A percentile compares a stretch with the other conserved stretches of the same genome.
Conservation (phyloP, 2,888 invertebrate species). For the Lutraria lutraria region DNA sequence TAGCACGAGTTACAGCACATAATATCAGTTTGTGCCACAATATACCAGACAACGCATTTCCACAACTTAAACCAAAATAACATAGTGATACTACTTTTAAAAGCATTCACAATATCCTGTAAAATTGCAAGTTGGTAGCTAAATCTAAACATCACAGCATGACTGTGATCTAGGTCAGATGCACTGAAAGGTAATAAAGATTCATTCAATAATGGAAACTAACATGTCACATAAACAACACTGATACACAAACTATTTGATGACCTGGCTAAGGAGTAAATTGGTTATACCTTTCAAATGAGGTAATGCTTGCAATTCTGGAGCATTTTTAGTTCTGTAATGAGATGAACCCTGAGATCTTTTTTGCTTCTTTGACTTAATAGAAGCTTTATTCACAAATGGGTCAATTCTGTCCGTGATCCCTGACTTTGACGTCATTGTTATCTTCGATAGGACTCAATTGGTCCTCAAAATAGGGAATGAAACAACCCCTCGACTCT, state of each 20-base stretch:
- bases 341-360: constrained; percentile 99
- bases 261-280: constrained; percentile 2
- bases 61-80: not conserved
- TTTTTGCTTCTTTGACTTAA: constrained; percentile 99
- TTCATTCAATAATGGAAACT: not conserved
- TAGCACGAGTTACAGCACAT: no score
- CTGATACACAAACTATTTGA: not conserved
- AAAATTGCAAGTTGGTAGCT: not conserved
- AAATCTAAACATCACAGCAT: not conserved
- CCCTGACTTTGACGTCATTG: constrained; percentile 78
- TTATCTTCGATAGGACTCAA: constrained; percentile 59
- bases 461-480: constrained; percentile 55
- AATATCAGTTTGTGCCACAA: no score
- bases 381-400: constrained; percentile 95
- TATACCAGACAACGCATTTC: no score
- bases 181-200: not conserved
- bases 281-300: constrained; percentile 94
- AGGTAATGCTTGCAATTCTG: constrained; percentile 98
- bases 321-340: constrained; percentile 98
- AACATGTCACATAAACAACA: constrained; percentile 8
- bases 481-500: constrained; percentile 52
- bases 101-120: not conserved
- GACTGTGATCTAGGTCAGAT: not conserved
- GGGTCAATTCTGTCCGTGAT: constrained; percentile 99
- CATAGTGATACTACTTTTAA: not conserved